Conservation (phyloP, 2,888 invertebrate species). For the Eucera pruinosa region DNA sequence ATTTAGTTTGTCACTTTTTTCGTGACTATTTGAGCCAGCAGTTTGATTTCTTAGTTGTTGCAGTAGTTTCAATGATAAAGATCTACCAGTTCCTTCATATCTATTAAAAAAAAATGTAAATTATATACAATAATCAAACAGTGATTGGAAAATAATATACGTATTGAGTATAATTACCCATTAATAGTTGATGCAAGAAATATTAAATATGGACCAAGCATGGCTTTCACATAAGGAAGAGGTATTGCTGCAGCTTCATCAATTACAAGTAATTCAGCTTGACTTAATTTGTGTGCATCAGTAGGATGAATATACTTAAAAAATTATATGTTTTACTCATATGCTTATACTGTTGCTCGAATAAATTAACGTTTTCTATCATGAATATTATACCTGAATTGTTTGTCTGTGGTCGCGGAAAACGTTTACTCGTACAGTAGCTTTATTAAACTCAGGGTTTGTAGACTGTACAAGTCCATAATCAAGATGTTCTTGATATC, state of each 20-base stretch:
- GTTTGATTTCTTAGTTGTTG: conserved; percentile 92
- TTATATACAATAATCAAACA: background rate
- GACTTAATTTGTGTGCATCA: conserved; percentile 94
- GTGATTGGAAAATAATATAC: background rate
- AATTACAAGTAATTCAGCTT: conserved; percentile 97
- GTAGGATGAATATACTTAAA: conserved; percentile 96
- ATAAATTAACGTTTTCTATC: background rate
- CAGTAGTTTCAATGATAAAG: conserved; percentile 96
- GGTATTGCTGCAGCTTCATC: conserved; percentile 99
- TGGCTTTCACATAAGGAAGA: conserved; percentile 94
- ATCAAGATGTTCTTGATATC: conserved; percentile 98
- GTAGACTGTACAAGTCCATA: conserved; percentile 97
- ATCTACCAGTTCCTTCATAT: conserved; percentile 99
- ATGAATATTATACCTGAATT: conserved; percentile 88
- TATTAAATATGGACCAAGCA: conserved; percentile 95
- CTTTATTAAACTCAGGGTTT: conserved; percentile 98
- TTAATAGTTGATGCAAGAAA: conserved; percentile 98
- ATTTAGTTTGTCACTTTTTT: conserved; percentile 84
- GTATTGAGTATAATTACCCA: conserved; percentile 86
- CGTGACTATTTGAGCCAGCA: conserved; percentile 85
- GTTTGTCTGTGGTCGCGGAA: conserved; percentile 96
- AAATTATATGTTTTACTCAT: conserved; percentile 3
- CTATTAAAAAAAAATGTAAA: conserved; percentile 75
- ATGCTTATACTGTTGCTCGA: conserved; percentile 2
- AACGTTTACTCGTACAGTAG: conserved; percentile 96